Base-by-base conservation (phyloP, 2,888 invertebrate genomes). In the Luperina nickerlii region DNA sequence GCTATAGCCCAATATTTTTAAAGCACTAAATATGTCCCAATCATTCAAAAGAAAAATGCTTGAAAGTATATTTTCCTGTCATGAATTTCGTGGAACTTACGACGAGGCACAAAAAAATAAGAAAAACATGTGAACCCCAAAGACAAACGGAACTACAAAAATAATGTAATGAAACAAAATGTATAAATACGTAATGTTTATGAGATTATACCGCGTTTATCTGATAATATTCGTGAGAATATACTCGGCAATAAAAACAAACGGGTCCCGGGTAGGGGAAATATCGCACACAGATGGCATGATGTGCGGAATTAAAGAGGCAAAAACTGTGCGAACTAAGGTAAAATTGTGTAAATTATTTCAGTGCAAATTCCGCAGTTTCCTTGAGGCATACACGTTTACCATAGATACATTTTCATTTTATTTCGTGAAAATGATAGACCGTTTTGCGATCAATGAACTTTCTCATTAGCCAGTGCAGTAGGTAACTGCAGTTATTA, bases 181-280 rank as follows among this genome's bases (percentile, higher is more conserved):
- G 63, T 57, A 77, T 82, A 77, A 84, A 87, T 82, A 82, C 57
- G 51, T 69, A 82, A 84, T 86, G 69, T 88, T 84, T 80, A 84
- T 74, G 82, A 79, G 66, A 87, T 86, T 86, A 88, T 62, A 71
- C 63, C 69, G 68, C 74, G 81, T 76, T 24, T 81, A 84, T 69
- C 82, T 86, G 79, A 84, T 88, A 88, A 84, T 82, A 84, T 88
- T 76, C 76, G 69, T 67, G 71, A 74, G 69, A 79, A 88, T 68
- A 66, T 72, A 78, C 74, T 78, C 11, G n/a, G 74, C 51, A 70
- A 82, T 88, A 86, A 84, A 87, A 82, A 81, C 66, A 68, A 76
- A 63, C 54, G 54, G 42, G 42, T 74, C 42, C 62, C 5, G 60
- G 45, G 42, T 51, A 15, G 24, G 67, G 27, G 18, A 32, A 69